These are phyloP conservation scores for Anthrax anthrax DNA, from an alignment of 2,888 invertebrate genomes.

Conservation along the genomic window DNA sequence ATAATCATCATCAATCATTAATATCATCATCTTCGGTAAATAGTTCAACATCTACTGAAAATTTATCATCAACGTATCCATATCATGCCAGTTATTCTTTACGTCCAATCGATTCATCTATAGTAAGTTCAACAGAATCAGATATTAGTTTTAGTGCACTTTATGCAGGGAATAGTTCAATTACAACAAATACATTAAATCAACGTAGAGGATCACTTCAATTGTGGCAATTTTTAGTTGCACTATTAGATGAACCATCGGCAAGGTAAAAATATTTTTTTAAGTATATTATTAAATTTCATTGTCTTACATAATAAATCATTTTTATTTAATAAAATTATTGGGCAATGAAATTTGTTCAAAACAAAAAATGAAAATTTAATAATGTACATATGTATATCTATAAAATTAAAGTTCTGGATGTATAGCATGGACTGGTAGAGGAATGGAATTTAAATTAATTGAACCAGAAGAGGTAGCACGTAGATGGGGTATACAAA, in stretches of 20 bases:
- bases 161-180: slow-evolving; percentile 22
- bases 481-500: slow-evolving; percentile 88
- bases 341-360: too few relatives aligned
- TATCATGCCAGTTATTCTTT: slow-evolving; percentile 24
- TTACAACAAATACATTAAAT: slow-evolving; percentile 30
- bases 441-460: slow-evolving; percentile 89
- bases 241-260: slow-evolving; percentile 54
- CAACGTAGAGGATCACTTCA: slow-evolving; percentile 74
- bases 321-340: background rate
- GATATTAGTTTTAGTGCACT: slow-evolving; percentile 29
- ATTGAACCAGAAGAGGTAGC: slow-evolving; percentile 96
- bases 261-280: slow-evolving; percentile 26
- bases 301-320: too few relatives aligned
- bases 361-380: too few relatives aligned
- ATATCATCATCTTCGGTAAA: slow-evolving; percentile 7
- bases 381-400: too few relatives aligned
- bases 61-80: slow-evolving; percentile 1
- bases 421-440: slow-evolving; percentile 88
- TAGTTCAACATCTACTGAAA: slow-evolving; percentile 1
- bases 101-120: slow-evolving; percentile 27
- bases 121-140: slow-evolving; percentile 27
- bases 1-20: slow-evolving; percentile 12
- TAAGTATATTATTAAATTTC: background rate
- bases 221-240: slow-evolving; percentile 89
- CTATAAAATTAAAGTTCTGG: slow-evolving; percentile 51